Evolutionary conservation across 2,797 vertebrate species (phyloP).

Genomic region (Poeciliopsis infans): DNA sequence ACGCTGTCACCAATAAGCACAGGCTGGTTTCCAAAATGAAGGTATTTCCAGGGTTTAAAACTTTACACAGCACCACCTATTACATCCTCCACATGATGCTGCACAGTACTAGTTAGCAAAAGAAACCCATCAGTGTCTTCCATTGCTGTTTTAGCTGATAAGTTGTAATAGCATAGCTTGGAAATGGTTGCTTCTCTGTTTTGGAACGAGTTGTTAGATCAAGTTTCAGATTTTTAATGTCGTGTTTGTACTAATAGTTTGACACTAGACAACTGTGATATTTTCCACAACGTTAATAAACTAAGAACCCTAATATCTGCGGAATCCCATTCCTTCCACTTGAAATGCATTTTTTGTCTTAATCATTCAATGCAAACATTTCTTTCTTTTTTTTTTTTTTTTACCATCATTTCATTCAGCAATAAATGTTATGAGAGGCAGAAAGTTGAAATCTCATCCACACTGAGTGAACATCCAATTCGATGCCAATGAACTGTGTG

Average conservation of each 20-base stretch:
- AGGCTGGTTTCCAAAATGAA: not conserved
- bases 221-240: not conserved
- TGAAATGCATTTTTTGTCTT: not conserved
- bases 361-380: not conserved
- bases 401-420: not conserved
- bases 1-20: slow-evolving; percentile 78
- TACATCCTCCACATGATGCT: not conserved
- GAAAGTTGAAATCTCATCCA: not conserved
- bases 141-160: not conserved
- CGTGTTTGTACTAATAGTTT: not conserved
- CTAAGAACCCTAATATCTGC: not conserved
- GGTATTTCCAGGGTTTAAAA: not conserved
- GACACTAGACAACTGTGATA: not conserved
- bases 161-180: not conserved
- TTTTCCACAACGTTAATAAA: not conserved
- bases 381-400: not conserved
- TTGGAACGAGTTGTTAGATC: not conserved
- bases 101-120: not conserved
- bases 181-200: not conserved
- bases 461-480: not conserved
- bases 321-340: not conserved
- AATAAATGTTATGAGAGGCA: not conserved
- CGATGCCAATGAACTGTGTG: not conserved
- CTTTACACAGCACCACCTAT: not conserved
- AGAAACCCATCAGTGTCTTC: not conserved